Conservation (phyloP, 2,797 vertebrate species). For the Lycodopsis pacificus region DNA sequence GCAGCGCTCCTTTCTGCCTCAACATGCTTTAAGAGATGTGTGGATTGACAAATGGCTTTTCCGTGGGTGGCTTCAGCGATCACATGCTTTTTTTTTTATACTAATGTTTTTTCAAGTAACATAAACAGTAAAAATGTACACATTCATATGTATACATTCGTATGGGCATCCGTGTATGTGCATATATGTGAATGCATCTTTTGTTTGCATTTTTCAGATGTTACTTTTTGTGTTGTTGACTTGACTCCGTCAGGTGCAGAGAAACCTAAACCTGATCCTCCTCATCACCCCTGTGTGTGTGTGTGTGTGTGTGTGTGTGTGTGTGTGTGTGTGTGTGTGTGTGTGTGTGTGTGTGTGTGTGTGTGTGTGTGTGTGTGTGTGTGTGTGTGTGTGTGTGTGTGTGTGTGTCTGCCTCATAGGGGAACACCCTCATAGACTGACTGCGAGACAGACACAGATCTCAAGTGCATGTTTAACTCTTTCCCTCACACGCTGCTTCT, state of each 20-base stretch:
- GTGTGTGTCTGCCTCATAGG: conserved; percentile 51
- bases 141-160: not conserved
- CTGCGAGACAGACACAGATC: conserved; percentile 17
- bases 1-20: conserved; percentile 26
- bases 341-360: conserved; percentile 14
- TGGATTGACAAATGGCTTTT: conserved; percentile 24
- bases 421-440: conserved; percentile 56
- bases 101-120: conserved; percentile 14
- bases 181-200: conserved; percentile 4
- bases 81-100: conserved; percentile 2
- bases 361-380: not conserved
- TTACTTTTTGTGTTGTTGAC: conserved; percentile 55
- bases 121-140: conserved; percentile 4
- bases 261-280: conserved; percentile 69
- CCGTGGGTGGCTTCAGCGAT: conserved; percentile 18
- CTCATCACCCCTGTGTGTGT: conserved; percentile 46
- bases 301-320: too few relatives aligned
- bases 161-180: not conserved
- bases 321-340: not conserved
- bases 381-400: conserved; percentile 10
- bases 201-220: conserved; percentile 53
- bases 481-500: conserved; percentile 25
- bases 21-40: conserved; percentile 21
- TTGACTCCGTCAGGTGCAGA: conserved; percentile 58
- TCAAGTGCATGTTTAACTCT: conserved; percentile 59